Percentiles rank a stretch among this genome's conserved stretches.
Evolutionary conservation across 2,888 invertebrate species (phyloP).

Genomic region (Eudasyphora cyanicolor): DNA sequence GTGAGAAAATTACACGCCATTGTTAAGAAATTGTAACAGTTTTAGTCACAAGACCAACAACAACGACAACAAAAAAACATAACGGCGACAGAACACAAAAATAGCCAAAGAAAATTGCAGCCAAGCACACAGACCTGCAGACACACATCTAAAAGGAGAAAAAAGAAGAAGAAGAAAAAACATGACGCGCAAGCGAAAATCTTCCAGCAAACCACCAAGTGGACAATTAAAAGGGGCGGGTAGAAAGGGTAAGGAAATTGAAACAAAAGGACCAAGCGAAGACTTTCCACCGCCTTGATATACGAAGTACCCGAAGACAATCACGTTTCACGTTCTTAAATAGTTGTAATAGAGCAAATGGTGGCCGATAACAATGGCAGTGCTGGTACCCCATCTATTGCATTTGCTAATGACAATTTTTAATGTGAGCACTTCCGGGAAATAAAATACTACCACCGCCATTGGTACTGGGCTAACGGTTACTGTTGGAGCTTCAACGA

Average conservation of each 20-base stretch:
- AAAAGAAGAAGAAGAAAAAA: no score
- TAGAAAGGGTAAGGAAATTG: no score
- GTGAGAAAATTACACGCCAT: constrained; percentile 64
- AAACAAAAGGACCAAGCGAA: neutral
- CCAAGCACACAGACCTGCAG: constrained; percentile 14
- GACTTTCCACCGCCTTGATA: neutral
- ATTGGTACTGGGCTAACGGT: neutral
- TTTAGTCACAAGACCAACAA: constrained; percentile 24
- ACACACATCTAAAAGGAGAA: constrained; percentile 15
- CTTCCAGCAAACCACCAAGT: neutral
- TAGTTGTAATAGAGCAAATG: constrained; percentile 6
- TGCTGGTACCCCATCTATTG: no score
- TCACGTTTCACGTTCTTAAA: neutral
- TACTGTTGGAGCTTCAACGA: neutral
- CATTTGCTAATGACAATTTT: constrained; percentile 41
- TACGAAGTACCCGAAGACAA: no score
- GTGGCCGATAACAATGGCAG: constrained; percentile 16
- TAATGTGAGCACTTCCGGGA: constrained; percentile 13
- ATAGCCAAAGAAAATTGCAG: constrained; percentile 26
- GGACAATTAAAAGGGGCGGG: neutral
- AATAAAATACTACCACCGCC: neutral
- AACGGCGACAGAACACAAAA: neutral
- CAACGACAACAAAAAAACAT: neutral
- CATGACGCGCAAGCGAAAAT: neutral
- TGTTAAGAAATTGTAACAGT: constrained; percentile 55